phyloP scores from a whole-genome alignment of 2,888 invertebrate species.

The Electrophaes corylata region DNA sequence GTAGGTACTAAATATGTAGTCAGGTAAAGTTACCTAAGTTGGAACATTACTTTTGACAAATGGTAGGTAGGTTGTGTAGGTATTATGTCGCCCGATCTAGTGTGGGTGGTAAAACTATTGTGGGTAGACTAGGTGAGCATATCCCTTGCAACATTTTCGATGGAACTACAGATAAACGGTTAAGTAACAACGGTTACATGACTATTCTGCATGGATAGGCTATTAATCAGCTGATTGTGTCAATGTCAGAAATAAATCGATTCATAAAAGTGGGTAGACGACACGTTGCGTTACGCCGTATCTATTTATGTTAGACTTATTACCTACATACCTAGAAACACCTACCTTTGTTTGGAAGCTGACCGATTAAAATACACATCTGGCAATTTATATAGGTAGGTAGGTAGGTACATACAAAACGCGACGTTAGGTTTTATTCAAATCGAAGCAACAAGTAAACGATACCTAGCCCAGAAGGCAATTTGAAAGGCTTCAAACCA shows the following conservation, averaged over 20 bases:
- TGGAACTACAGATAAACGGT: constrained; percentile 18
- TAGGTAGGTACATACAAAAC: constrained; percentile 31
- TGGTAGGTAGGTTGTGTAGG: constrained; percentile 11
- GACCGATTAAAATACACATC: constrained; percentile 51
- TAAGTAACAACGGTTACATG: constrained; percentile 18
- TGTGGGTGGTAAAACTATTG: constrained; percentile 32
- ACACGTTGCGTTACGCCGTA: not conserved
- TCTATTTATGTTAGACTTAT: constrained; percentile 1
- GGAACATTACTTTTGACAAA: constrained; percentile 31
- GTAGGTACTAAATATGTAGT: constrained; percentile 6
- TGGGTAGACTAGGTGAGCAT: constrained; percentile 14
- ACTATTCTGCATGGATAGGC: constrained; percentile 25
- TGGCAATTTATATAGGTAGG: not conserved
- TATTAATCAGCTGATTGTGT: constrained; percentile 34
- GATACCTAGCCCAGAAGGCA: constrained; percentile 44
- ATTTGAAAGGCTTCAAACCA: constrained; percentile 66
- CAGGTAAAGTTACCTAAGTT: constrained; percentile 14
- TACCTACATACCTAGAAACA: constrained; percentile 47
- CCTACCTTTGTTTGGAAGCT: constrained; percentile 57
- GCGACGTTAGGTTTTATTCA: constrained; percentile 41
- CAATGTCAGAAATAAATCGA: constrained; percentile 46
- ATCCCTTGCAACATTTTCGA: constrained; percentile 30
- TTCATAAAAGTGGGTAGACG: constrained; percentile 35
- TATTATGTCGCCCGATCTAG: constrained; percentile 27
- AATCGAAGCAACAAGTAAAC: constrained; percentile 63